Conservation (phyloP, 2,113 vertebrate species). For the Oostethus manadensis region DNA sequence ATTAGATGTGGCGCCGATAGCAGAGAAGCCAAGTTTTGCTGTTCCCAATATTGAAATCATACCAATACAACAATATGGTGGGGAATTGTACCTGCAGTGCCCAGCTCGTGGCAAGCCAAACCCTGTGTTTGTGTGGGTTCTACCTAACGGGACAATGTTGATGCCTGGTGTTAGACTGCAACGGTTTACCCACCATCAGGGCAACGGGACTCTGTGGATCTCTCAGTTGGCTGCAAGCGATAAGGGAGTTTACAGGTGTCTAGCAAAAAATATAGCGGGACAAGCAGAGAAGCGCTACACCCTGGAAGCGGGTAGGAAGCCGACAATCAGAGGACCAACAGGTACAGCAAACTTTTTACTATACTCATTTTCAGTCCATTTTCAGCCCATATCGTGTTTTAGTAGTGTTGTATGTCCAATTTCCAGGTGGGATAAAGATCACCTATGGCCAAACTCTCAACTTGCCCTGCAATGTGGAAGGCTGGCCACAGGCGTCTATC, state of each 20-base stretch:
- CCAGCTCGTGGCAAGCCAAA: constrained; percentile 69
- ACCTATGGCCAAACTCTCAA: constrained; percentile 67
- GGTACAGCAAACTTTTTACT: constrained; percentile 39
- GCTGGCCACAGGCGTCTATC: constrained; percentile 68
- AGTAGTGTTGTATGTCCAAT: background rate
- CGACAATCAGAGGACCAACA: constrained; percentile 64
- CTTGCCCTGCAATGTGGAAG: constrained; percentile 68
- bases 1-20: constrained; percentile 67
- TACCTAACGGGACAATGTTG: constrained; percentile 70
- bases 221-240: constrained; percentile 51
- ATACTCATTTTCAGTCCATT: constrained; percentile 1
- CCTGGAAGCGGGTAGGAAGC: constrained; percentile 70
- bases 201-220: constrained; percentile 69
- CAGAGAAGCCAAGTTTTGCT: constrained; percentile 75
- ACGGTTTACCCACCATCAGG: constrained; percentile 62
- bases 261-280: constrained; percentile 75
- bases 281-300: constrained; percentile 73
- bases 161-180: constrained; percentile 61
- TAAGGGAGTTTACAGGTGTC: constrained; percentile 73
- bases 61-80: constrained; percentile 63
- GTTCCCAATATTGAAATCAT: constrained; percentile 72
- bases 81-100: constrained; percentile 60
- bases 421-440: constrained; percentile 63
- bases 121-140: constrained; percentile 71
- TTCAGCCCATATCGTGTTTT: background rate